A percentile compares a stretch with the other conserved stretches of the same genome.
Evolutionary conservation across 2,113 vertebrate species (phyloP).

Genomic region (Verasper variegatus): DNA sequence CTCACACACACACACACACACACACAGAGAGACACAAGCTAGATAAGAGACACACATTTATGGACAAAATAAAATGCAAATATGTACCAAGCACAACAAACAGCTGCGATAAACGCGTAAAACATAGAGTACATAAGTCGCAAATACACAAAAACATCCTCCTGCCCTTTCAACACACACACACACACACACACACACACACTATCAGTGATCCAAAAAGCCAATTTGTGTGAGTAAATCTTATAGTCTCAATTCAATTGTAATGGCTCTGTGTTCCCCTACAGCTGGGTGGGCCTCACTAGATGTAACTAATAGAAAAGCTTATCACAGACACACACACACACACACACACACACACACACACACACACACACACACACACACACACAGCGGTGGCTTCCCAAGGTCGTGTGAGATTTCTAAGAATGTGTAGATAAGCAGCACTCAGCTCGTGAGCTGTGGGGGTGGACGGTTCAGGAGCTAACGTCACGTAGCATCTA

Average conservation of each 20-base stretch:
- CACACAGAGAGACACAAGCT: background rate
- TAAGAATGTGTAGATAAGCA: conserved; percentile 51
- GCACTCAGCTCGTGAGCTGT: conserved; percentile 29
- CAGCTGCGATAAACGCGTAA: too few species aligned
- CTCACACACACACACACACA: conserved; percentile 10
- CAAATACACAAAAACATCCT: background rate
- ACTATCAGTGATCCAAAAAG: conserved; percentile 34
- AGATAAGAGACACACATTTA: background rate
- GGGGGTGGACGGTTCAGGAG: background rate
- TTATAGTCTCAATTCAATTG: conserved; percentile 17
- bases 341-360: conserved; percentile 25
- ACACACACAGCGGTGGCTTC: conserved; percentile 15
- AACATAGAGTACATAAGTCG: background rate
- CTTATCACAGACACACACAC: conserved; percentile 44
- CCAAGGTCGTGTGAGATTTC: conserved; percentile 64
- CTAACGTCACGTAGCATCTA: background rate
- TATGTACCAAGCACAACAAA: too few species aligned
- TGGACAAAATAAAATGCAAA: too few species aligned
- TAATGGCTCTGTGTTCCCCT: conserved; percentile 14
- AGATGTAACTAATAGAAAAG: conserved; percentile 57
- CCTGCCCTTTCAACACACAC: background rate
- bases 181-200: background rate
- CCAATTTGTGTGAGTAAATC: conserved; percentile 27
- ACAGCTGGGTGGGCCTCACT: conserved; percentile 21
- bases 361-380: conserved; percentile 29